These are phyloP conservation scores for Wiebesia pumilae DNA, from an alignment of 1,140 invertebrate genomes.

Conservation along the genomic window DNA sequence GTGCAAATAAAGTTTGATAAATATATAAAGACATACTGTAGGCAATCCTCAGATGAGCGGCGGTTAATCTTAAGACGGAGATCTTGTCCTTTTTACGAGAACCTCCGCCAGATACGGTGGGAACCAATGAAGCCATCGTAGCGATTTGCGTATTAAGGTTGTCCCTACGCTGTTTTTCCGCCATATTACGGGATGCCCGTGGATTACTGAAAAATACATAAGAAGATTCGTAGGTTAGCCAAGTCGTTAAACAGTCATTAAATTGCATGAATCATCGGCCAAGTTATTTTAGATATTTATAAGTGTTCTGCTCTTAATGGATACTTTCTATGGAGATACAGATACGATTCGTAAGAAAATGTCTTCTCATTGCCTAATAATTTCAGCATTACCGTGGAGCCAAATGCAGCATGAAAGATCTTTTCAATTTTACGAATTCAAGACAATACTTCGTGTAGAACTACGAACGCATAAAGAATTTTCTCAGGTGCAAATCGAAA, in stretches of 20 bases:
- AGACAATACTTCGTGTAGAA: too few relatives aligned
- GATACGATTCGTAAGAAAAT: too few relatives aligned
- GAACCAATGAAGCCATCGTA: slow-evolving; percentile 87
- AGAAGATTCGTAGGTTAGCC: background rate
- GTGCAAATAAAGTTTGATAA: too few relatives aligned
- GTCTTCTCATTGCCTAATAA: too few relatives aligned
- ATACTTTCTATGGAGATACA: too few relatives aligned
- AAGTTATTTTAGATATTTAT: background rate
- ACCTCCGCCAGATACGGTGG: slow-evolving; percentile 85
- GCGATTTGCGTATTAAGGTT: slow-evolving; percentile 91
- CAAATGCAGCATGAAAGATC: too few relatives aligned
- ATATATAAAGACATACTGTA: slow-evolving; percentile 75
- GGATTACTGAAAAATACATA: slow-evolving; percentile 80
- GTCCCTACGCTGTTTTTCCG: slow-evolving; percentile 92
- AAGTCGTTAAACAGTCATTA: background rate
- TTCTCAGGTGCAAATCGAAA: too few relatives aligned
- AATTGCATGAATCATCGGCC: background rate
- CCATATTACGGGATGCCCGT: slow-evolving; percentile 85
- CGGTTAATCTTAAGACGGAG: slow-evolving; percentile 87
- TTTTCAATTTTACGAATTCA: too few relatives aligned
- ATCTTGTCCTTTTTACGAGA: slow-evolving; percentile 91
- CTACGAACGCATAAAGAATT: too few relatives aligned
- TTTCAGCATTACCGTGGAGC: too few relatives aligned
- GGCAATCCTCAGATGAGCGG: slow-evolving; percentile 82
- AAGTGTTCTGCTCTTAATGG: background rate